Evolutionary conservation across 2,888 invertebrate species (phyloP).

Genomic region (Nomada ferruginata): DNA sequence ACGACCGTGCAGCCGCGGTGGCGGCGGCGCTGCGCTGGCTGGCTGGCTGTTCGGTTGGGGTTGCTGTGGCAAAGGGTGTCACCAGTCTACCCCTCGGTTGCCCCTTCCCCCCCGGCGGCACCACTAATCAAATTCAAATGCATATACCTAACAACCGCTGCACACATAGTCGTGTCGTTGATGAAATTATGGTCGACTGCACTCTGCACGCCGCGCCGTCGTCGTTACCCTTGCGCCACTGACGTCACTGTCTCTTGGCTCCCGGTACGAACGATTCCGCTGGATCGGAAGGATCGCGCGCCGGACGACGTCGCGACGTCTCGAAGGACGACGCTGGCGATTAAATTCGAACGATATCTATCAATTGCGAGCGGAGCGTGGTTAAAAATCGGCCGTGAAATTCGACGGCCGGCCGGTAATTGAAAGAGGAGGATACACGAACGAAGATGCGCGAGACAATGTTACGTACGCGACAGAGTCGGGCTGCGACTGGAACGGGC

Average conservation of each 20-base stretch:
- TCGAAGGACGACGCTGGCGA: background rate
- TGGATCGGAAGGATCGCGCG: conserved; percentile 46
- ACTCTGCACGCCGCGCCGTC: conserved; percentile 74
- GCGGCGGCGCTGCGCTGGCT: conserved; percentile 57
- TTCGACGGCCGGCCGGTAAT: conserved; percentile 46
- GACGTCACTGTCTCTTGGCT: conserved; percentile 14
- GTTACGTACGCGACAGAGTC: conserved; percentile 13
- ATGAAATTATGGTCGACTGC: conserved; percentile 84
- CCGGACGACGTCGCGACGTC: conserved; percentile 6
- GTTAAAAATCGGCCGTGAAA: conserved; percentile 40
- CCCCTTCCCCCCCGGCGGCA: conserved; percentile 74
- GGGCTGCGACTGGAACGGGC: background rate
- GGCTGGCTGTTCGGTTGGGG: conserved; percentile 76
- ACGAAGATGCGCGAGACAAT: conserved; percentile 29
- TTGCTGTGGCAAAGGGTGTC: conserved; percentile 83
- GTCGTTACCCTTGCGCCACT: conserved; percentile 52
- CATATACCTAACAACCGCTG: conserved; percentile 80
- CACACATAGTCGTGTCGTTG: conserved; percentile 78
- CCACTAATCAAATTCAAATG: conserved; percentile 84
- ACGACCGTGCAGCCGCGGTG: conserved; percentile 76
- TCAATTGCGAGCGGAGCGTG: conserved; percentile 2
- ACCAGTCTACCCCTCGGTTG: conserved; percentile 73
- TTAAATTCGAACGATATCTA: background rate
- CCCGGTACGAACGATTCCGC: conserved; percentile 31
- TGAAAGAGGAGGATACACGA: conserved; percentile 34